Conservation (phyloP, 2,113 vertebrate genomes). For the Solea senegalensis region DNA sequence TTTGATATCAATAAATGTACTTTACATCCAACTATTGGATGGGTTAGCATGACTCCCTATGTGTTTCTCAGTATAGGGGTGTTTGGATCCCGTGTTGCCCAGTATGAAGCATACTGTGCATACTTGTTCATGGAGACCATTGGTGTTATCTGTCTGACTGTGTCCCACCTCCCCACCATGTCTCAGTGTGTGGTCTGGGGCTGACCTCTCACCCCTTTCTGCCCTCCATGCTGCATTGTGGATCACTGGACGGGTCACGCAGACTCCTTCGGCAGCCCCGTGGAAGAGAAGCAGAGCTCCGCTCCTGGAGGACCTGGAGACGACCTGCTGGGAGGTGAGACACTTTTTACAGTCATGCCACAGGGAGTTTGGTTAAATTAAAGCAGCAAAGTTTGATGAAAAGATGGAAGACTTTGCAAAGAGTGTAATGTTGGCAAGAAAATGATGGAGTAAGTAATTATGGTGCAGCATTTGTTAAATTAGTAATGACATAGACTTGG, state of each 20-base stretch:
- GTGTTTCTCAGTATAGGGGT: too few species aligned
- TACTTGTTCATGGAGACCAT: not conserved
- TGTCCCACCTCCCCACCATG: conserved; percentile 39
- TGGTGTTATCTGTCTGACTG: conserved; percentile 3
- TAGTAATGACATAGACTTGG: conserved; percentile 37
- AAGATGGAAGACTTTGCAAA: not conserved
- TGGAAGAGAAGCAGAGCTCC: conserved; percentile 84
- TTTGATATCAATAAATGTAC: too few species aligned
- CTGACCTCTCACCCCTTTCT: conserved; percentile 72
- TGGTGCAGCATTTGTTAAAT: conserved; percentile 24
- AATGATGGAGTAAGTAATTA: conserved; percentile 18
- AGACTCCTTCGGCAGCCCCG: conserved; percentile 91
- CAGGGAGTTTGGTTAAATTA: not conserved
- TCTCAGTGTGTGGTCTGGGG: conserved; percentile 59
- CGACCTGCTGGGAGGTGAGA: conserved; percentile 94
- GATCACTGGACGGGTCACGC: conserved; percentile 62
- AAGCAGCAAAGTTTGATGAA: not conserved
- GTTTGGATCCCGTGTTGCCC: too few species aligned
- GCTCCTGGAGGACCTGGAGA: conserved; percentile 86
- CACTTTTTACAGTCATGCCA: conserved; percentile 2
- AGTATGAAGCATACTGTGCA: not conserved
- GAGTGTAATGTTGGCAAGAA: not conserved
- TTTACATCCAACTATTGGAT: too few species aligned
- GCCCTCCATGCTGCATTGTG: conserved; percentile 82
- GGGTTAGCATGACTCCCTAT: too few species aligned